Conservation (phyloP, 2,888 invertebrate genomes). For the Loripinus fragilis region DNA sequence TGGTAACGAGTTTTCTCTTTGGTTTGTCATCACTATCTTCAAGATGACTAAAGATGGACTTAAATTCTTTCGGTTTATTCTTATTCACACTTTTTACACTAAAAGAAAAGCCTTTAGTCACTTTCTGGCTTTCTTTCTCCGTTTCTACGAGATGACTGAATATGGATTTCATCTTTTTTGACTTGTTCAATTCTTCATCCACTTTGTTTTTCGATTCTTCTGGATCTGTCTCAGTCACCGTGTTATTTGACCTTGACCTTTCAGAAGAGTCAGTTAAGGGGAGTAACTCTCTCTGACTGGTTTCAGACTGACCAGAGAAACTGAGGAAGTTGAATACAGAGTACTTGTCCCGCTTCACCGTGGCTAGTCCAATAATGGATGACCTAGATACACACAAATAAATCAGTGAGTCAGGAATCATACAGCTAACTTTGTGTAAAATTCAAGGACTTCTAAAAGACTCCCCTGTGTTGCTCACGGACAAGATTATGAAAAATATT, state of each 20-base stretch:
- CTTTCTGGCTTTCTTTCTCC: slow-evolving; percentile 34
- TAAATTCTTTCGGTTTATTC: slow-evolving; percentile 48
- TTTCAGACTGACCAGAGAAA: slow-evolving; percentile 56
- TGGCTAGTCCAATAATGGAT: slow-evolving; percentile 83
- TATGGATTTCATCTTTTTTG: slow-evolving; percentile 57
- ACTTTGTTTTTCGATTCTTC: slow-evolving; percentile 24
- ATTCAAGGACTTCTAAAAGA: too few relatives aligned
- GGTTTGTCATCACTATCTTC: slow-evolving; percentile 35
- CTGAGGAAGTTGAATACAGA: slow-evolving; percentile 91
- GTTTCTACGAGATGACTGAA: slow-evolving; percentile 59
- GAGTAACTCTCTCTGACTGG: neutral
- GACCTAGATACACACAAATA: slow-evolving; percentile 70
- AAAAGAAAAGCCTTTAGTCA: slow-evolving; percentile 49
- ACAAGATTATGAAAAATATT: too few relatives aligned
- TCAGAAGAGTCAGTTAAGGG: slow-evolving; percentile 20
- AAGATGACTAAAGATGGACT: slow-evolving; percentile 61
- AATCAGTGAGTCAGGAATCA: too few relatives aligned
- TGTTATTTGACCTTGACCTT: neutral
- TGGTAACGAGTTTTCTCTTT: slow-evolving; percentile 25
- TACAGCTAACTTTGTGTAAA: too few relatives aligned
- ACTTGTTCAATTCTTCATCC: slow-evolving; percentile 40
- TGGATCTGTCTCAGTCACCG: neutral
- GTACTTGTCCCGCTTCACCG: slow-evolving; percentile 88
- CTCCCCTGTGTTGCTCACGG: too few relatives aligned
- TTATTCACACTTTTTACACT: slow-evolving; percentile 44